Evolutionary conservation across 1,140 invertebrate species (phyloP).

Genomic region (Bilobella aurantiaca): DNA sequence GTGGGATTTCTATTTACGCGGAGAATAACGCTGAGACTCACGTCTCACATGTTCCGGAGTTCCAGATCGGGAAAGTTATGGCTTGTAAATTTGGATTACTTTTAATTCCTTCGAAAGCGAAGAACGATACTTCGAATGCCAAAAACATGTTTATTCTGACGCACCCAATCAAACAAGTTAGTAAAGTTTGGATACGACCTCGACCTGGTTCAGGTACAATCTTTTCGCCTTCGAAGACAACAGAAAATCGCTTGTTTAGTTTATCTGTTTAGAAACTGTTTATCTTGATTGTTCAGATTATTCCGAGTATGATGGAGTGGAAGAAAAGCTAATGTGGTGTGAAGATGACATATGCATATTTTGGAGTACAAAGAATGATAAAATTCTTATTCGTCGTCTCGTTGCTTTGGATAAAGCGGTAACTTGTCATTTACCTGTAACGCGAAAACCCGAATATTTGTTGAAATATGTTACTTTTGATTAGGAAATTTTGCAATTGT

Average conservation of each 20-base stretch:
- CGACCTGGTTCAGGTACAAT: constrained; percentile 10
- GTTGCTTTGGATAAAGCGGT: constrained; percentile 3
- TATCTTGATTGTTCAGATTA: constrained; percentile 17
- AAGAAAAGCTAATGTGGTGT: constrained; percentile 25
- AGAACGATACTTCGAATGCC: background rate
- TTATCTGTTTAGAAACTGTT: background rate
- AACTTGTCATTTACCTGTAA: background rate
- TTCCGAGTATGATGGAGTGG: constrained; percentile 16
- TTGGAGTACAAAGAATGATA: constrained; percentile 28
- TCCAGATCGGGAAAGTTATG: constrained; percentile 27
- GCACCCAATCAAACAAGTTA: constrained; percentile 34
- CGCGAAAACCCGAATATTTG: background rate
- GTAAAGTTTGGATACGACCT: constrained; percentile 21
- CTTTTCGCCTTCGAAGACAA: background rate
- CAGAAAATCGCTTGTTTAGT: constrained; percentile 1
- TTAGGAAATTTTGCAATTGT: constrained; percentile 6
- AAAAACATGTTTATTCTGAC: constrained; percentile 28
- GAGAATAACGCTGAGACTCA: constrained; percentile 28
- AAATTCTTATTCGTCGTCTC: constrained; percentile 23
- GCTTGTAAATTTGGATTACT: constrained; percentile 23
- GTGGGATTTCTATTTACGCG: constrained; percentile 28
- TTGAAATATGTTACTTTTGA: background rate
- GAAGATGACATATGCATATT: constrained; percentile 31
- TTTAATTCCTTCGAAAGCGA: constrained; percentile 20
- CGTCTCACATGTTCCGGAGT: constrained; percentile 30